Evolutionary conservation across 2,888 invertebrate genomes (phyloP), one percentile per base, ranked within the genome.

Genomic region (Harmothoe impar): DNA sequence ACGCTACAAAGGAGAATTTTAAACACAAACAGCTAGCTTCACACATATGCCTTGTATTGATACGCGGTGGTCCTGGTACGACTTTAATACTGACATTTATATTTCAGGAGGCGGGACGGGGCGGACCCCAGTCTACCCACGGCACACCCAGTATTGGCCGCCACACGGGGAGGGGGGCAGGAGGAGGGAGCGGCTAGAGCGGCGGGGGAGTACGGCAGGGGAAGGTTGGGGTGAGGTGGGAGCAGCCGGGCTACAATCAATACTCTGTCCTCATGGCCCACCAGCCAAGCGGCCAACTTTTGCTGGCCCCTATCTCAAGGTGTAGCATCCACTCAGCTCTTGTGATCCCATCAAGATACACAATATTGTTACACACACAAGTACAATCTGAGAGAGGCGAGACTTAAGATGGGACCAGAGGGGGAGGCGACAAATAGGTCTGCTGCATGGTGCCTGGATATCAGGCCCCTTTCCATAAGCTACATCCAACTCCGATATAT

Each of bases 311-410:
- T 17, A 29, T 15, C 72, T 72, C 72, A 29, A 72, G 72, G 72
- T 72, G 31, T 29, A 62, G 72, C 3, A 29, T 5, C 29, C n/a
- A 25, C 72, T 72, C 29, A 29, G 17, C 25, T 29, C 25, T 3
- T 72, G 72, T 72, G 72, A 72, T 72, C 72, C 72, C 72, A 72
- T 72, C 72, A 72, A 25, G 29, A 72, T 72, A 7, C 15, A 72
- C 72, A 29, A n/a, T n/a, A n/a, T n/a, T 25, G 25, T 72, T 72
- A 72, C 72, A 3, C 17, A 29, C 72, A 72, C 29, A 72, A 7
- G 0, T 62, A 62, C 62, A 62, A 62, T 62, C 62, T 62, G 62
- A 7, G 62, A n/a, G 23, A 62, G 20, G 12, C 20, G 3, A 20
- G 62, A n/a, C 62, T 62, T 62, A 3, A 62, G 62, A n/a, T 20